Evolutionary conservation across 2,797 vertebrate genomes (phyloP).

Genomic region (Phalloptychus januarius): DNA sequence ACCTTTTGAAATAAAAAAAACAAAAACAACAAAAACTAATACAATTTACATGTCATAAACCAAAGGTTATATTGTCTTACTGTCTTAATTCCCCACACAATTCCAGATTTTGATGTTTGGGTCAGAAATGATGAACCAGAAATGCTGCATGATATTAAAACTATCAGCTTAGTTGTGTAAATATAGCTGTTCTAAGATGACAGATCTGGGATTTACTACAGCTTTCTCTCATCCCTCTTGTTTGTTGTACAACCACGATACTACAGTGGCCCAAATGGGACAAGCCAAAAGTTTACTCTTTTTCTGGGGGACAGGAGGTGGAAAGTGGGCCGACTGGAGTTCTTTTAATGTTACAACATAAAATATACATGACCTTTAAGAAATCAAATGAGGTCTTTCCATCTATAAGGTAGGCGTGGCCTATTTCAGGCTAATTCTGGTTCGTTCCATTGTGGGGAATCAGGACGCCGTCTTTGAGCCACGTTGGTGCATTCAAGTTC

Average conservation of each 20-base stretch:
- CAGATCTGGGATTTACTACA: neutral
- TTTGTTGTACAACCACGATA: neutral
- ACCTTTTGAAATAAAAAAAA: neutral
- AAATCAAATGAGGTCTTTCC: neutral
- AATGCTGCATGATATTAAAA: neutral
- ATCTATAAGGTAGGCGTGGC: neutral
- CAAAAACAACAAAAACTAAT: neutral
- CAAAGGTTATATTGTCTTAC: neutral
- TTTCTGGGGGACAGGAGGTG: neutral
- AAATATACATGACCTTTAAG: neutral
- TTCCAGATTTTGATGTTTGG: neutral
- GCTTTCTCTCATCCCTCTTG: neutral
- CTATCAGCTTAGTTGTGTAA: neutral
- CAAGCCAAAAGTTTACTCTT: neutral
- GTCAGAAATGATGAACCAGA: neutral
- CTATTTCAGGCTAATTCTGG: neutral
- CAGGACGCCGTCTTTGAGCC: neutral
- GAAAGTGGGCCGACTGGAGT: neutral
- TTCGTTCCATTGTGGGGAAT: neutral
- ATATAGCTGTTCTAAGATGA: neutral
- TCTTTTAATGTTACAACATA: neutral
- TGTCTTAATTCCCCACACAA: neutral
- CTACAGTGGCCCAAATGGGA: neutral
- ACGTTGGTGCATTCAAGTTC: neutral
- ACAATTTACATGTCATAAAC: neutral